Conservation (phyloP, 2,797 vertebrate genomes). For the Eulemur mongoz region DNA sequence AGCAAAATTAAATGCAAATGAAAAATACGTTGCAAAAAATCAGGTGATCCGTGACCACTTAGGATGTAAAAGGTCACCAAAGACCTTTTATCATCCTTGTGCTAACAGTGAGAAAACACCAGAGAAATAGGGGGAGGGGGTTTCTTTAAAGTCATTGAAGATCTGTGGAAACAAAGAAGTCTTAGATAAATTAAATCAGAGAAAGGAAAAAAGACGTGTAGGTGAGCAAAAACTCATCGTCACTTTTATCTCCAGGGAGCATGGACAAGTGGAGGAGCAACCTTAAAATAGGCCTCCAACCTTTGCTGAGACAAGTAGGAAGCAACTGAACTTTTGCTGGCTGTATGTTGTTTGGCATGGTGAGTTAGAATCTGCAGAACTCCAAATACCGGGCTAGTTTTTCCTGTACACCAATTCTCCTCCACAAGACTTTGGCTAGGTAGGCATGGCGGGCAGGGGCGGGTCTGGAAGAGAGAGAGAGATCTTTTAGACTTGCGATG, state of each 20-base stretch:
- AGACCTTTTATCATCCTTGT: too few relatives aligned
- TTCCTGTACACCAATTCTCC: neutral
- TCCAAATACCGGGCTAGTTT: neutral
- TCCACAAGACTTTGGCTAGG: neutral
- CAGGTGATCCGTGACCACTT: neutral
- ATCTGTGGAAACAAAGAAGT: neutral
- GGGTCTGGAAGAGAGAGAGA: neutral
- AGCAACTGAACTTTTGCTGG: neutral
- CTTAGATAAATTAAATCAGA: neutral
- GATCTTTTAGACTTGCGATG: too few relatives aligned
- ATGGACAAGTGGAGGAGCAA: neutral
- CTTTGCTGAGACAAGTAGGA: neutral
- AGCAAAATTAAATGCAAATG: neutral
- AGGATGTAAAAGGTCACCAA: neutral
- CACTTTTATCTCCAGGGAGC: neutral
- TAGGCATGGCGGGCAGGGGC: fast-evolving
- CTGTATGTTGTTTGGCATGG: fast-evolving
- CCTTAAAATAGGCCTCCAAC: neutral
- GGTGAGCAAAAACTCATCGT: neutral
- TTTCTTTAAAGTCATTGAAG: neutral
- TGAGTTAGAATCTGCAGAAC: neutral
- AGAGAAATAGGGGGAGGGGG: neutral
- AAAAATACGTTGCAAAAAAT: neutral
- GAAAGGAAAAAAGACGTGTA: neutral
- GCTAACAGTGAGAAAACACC: neutral